Conservation (phyloP, 2,797 vertebrate genomes). For the Peromyscus aztecus region DNA sequence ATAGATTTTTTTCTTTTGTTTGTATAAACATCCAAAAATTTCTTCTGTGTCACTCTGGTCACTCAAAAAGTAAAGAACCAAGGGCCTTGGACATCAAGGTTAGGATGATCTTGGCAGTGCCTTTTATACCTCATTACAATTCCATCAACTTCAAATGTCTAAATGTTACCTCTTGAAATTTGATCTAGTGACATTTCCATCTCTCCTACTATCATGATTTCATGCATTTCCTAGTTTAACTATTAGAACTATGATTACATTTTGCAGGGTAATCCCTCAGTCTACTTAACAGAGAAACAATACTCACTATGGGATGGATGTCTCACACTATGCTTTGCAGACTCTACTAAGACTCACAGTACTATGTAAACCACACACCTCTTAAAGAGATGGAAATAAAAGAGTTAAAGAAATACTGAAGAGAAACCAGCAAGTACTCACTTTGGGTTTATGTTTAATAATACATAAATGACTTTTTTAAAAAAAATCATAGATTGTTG, state of each 20-base stretch:
- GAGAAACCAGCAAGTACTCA: neutral
- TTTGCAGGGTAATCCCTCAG: neutral
- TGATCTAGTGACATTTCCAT: slow-evolving; percentile 23
- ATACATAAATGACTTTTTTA: neutral
- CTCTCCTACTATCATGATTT: slow-evolving; percentile 64
- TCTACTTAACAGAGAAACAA: neutral
- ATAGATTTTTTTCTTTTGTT: neutral
- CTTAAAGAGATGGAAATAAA: neutral
- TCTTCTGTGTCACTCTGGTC: neutral
- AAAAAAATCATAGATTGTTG: neutral
- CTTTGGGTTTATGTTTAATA: neutral
- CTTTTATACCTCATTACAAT: neutral
- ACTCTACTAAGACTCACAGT: neutral
- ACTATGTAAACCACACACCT: neutral
- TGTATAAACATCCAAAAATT: neutral
- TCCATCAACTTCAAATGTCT: slow-evolving; percentile 9
- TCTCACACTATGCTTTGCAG: neutral
- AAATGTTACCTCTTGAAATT: neutral
- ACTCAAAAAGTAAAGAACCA: neutral
- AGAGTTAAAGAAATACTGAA: neutral
- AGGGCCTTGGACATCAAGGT: neutral
- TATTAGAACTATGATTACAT: neutral
- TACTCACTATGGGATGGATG: no score
- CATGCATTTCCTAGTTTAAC: neutral
- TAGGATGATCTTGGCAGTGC: neutral